These are phyloP conservation scores for Exocentrus adspersus DNA, from an alignment of 2,888 invertebrate species.

Conservation along the genomic window DNA sequence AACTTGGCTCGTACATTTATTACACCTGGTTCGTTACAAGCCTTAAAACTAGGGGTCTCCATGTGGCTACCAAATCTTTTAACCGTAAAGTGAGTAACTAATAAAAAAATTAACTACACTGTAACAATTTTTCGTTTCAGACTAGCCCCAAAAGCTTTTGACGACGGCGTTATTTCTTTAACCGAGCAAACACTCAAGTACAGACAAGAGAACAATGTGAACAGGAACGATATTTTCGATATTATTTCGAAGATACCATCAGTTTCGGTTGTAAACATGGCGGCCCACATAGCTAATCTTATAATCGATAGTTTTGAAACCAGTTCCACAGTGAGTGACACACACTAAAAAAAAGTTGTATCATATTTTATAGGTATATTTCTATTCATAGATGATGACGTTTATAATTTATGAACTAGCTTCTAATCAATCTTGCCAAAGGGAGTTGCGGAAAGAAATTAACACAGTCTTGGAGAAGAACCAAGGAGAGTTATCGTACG, in stretches of 20 bases:
- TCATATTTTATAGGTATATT: too few species aligned
- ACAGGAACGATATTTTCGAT: conserved; percentile 62
- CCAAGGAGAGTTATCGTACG: conserved; percentile 62
- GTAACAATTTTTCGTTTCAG: conserved; percentile 19
- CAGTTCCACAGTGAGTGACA: conserved; percentile 58
- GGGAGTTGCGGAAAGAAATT: conserved; percentile 62
- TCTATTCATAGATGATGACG: conserved; percentile 60
- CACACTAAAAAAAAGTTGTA: too few species aligned
- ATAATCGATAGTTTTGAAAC: conserved; percentile 68
- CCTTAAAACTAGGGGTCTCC: conserved; percentile 23
- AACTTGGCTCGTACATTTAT: conserved; percentile 38
- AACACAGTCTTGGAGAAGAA: conserved; percentile 40
- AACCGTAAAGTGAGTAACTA: background rate
- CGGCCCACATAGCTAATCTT: conserved; percentile 68
- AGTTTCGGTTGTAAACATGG: conserved; percentile 61
- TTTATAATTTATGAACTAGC: conserved; percentile 65
- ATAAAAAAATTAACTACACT: too few species aligned
- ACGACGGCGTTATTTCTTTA: conserved; percentile 56
- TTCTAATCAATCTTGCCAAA: conserved; percentile 61
- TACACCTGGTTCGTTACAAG: conserved; percentile 20
- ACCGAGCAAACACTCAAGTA: conserved; percentile 57
- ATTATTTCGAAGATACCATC: conserved; percentile 1
- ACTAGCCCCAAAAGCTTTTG: conserved; percentile 55
- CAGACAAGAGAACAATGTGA: conserved; percentile 58
- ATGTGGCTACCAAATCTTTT: conserved; percentile 10